These are phyloP conservation scores for Ciona savignyi DNA, from an alignment of 23 tunicate species.

Conservation along the genomic window DNA sequence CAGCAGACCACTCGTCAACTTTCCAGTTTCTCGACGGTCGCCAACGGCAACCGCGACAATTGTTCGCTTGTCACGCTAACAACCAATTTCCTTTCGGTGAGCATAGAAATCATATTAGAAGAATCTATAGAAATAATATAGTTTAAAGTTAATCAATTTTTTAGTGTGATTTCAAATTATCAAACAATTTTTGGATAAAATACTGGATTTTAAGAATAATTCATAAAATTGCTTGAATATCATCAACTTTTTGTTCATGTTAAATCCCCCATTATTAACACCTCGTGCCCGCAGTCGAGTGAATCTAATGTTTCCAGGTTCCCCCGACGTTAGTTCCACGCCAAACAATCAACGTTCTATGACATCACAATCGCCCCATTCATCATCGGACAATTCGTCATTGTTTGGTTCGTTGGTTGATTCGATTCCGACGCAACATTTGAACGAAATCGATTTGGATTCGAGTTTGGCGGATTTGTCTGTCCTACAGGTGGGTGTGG, in stretches of 20 bases:
- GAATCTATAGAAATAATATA: no score
- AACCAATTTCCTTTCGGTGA: no score
- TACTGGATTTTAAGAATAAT: no score
- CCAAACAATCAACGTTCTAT: slow-evolving; percentile 10
- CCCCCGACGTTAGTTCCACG: slow-evolving; percentile 25
- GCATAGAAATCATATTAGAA: no score
- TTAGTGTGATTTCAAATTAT: no score
- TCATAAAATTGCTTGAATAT: no score
- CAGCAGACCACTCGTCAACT: slow-evolving; percentile 6
- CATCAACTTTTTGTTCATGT: no score
- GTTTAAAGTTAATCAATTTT: no score
- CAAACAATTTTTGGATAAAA: no score
- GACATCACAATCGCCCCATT: slow-evolving; percentile 26
- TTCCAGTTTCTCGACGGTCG: neutral
- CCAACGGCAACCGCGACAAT: slow-evolving; percentile 2
- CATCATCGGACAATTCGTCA: slow-evolving; percentile 37
- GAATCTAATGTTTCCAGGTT: slow-evolving; percentile 21
- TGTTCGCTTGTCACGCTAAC: neutral
- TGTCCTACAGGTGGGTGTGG: slow-evolving; percentile 63
- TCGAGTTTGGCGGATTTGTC: slow-evolving; percentile 85
- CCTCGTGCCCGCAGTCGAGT: no score
- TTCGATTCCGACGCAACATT: slow-evolving; percentile 12
- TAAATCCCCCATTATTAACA: no score
- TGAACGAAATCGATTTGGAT: slow-evolving; percentile 64
- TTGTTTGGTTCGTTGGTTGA: slow-evolving; percentile 55